Base-by-base conservation (phyloP, 35 echinoderm and acorn worm genomes). In the Chiridota heheva region DNA sequence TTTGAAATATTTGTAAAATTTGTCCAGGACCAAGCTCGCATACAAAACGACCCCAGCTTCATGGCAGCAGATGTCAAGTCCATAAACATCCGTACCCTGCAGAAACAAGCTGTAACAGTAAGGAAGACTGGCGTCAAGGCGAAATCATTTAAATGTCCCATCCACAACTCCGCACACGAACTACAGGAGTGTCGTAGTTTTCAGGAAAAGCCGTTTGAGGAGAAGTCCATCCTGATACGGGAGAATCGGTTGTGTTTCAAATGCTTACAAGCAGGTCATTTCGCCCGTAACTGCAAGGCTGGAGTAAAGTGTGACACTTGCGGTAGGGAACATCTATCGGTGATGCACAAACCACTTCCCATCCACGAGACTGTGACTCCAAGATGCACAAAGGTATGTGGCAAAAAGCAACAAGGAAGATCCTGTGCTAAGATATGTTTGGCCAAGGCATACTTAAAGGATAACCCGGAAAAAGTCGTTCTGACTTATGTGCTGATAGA, bases 1-100 rank as follows among this genome's bases (percentile, higher is more conserved):
- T 87, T 87, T 22, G 74, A 87, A 36, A 75, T 80, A 7, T 87
- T 87, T 44, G 85, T 87, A 39, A 39, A 53, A 24, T 87, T 87
- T 69, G 85, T 87, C 47, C 85, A 87, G 34, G 73, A 70, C 5
- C 85, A 87, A 20, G 85, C 85, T 13, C 60, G 63, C 43, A 40
- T 80, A 57, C 73, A 87, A 37, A 87, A 69, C 20, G 60, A 78
- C 31, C 73, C 73, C 2, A 80, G 72, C 73, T 87, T 87, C 61
- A 47, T 49, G 41, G 35, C 69, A 22, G 26, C 47, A 48, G 63
- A 69, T 42, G 16, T 41, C 58, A 67, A 79, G 42, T 37, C 43
- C 26, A 25, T 24, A 13, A 49, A 48, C 22, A 36, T n/a, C 34
- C 40, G 40, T 26, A 18, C 48, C 20, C 39, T 28, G 45, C 56